These are phyloP conservation scores for Notarius lentiginosus DNA, from an alignment of 2,113 vertebrate genomes.

Conservation along the genomic window DNA sequence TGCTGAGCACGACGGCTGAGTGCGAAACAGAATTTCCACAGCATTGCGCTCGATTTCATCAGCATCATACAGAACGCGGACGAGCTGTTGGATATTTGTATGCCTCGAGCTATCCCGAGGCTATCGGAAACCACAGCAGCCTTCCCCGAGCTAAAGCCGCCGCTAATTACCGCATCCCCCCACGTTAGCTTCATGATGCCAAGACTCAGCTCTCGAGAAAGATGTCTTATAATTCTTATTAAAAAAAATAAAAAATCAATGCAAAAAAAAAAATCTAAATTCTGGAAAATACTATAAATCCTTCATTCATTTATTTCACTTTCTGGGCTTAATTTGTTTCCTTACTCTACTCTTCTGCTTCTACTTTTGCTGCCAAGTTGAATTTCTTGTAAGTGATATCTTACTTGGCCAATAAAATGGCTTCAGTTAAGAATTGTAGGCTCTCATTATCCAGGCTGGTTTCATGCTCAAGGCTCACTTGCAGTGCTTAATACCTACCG, in stretches of 20 bases:
- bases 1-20: constrained; percentile 40
- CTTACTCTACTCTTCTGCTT: background rate
- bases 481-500: constrained; percentile 72
- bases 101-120: constrained; percentile 68
- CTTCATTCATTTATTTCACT: constrained; percentile 21
- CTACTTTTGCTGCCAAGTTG: constrained; percentile 1
- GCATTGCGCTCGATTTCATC: constrained; percentile 79
- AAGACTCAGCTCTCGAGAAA: constrained; percentile 39
- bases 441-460: background rate
- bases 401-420: constrained; percentile 16
- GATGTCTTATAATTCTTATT: constrained; percentile 14
- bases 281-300: constrained; percentile 24
- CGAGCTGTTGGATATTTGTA: constrained; percentile 66
- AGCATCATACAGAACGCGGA: constrained; percentile 73
- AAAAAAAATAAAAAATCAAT: background rate
- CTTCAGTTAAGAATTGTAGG: background rate
- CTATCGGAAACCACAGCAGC: constrained; percentile 58
- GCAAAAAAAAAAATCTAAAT: constrained; percentile 14
- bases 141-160: constrained; percentile 50
- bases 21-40: constrained; percentile 58
- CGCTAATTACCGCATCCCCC: constrained; percentile 56
- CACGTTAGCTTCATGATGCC: constrained; percentile 37
- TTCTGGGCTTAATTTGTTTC: constrained; percentile 4
- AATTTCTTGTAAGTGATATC: constrained; percentile 16
- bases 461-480: background rate